phyloP scores from a whole-genome alignment of 2,888 invertebrate genomes.

The Watsonalla cultraria region DNA sequence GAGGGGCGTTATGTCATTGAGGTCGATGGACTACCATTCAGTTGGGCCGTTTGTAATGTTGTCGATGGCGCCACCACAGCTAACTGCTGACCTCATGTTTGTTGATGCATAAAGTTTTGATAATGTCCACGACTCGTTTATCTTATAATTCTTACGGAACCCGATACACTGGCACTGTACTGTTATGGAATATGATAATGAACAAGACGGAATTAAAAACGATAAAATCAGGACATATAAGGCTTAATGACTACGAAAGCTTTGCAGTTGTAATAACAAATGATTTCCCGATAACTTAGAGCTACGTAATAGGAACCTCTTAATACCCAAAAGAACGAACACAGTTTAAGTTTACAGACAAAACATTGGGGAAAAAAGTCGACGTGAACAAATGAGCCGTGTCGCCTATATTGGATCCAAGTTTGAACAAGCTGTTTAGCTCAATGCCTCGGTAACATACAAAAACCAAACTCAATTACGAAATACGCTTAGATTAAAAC shows the following conservation, averaged over 20 bases:
- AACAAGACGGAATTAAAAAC: neutral
- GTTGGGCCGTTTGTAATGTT: slow-evolving; percentile 6
- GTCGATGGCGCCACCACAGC: neutral
- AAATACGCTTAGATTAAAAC: too few species aligned
- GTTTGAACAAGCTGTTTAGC: slow-evolving; percentile 44
- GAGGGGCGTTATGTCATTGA: slow-evolving; percentile 49
- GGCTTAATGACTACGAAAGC: neutral
- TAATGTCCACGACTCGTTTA: too few species aligned
- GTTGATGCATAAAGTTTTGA: neutral
- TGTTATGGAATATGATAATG: neutral
- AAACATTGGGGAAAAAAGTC: slow-evolving; percentile 15
- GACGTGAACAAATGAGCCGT: slow-evolving; percentile 33
- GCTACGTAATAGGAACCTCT: too few species aligned
- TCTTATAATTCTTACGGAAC: too few species aligned
- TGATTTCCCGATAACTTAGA: too few species aligned
- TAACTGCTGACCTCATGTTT: neutral
- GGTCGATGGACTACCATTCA: slow-evolving; percentile 49
- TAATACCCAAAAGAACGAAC: too few species aligned
- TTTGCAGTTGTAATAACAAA: neutral
- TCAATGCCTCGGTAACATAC: slow-evolving; percentile 42
- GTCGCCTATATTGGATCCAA: slow-evolving; percentile 35
- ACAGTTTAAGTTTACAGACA: slow-evolving; percentile 7
- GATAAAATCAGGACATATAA: neutral
- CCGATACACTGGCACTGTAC: neutral
- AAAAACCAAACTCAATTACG: too few species aligned